These are phyloP conservation scores for Typhlichthys eigenmanni DNA, from an alignment of 2,797 vertebrate genomes.

Conservation along the genomic window DNA sequence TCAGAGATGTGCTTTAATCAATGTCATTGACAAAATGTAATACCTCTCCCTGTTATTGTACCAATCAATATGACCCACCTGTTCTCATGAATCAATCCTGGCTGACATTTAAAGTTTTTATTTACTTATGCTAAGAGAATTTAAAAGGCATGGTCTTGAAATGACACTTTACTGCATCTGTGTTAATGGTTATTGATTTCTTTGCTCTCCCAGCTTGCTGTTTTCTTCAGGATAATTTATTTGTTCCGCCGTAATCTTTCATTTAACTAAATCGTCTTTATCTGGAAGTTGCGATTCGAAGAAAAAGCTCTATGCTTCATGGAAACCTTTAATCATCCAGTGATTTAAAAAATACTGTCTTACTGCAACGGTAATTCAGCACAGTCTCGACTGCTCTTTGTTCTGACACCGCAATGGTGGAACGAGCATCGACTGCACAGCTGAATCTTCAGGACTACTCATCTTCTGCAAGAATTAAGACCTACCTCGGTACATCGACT, in stretches of 20 bases:
- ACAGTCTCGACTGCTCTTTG: too few relatives aligned
- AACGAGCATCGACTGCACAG: too few relatives aligned
- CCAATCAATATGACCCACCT: neutral
- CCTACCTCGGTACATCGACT: too few relatives aligned
- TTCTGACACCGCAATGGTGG: too few relatives aligned
- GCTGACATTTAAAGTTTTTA: conserved; percentile 41
- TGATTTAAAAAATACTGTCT: neutral
- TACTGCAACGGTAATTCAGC: too few relatives aligned
- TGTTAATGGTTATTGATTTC: conserved; percentile 50
- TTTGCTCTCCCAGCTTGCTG: conserved; percentile 9
- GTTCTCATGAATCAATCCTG: conserved; percentile 27
- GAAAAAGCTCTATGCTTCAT: too few relatives aligned
- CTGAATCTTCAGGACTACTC: too few relatives aligned
- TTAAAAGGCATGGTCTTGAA: conserved; percentile 35
- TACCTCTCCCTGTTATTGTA: neutral
- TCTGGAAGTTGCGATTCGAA: neutral
- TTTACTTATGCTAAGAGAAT: conserved; percentile 33
- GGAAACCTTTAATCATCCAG: too few relatives aligned
- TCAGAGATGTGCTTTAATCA: neutral
- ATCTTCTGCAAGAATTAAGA: too few relatives aligned
- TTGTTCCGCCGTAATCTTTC: conserved; percentile 11
- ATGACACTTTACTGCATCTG: conserved; percentile 2
- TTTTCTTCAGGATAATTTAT: conserved; percentile 32
- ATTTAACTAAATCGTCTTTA: conserved; percentile 2
- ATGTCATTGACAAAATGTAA: neutral